Evolutionary conservation across 2,113 vertebrate genomes (phyloP).

Genomic region (Copsychus sechellarum): DNA sequence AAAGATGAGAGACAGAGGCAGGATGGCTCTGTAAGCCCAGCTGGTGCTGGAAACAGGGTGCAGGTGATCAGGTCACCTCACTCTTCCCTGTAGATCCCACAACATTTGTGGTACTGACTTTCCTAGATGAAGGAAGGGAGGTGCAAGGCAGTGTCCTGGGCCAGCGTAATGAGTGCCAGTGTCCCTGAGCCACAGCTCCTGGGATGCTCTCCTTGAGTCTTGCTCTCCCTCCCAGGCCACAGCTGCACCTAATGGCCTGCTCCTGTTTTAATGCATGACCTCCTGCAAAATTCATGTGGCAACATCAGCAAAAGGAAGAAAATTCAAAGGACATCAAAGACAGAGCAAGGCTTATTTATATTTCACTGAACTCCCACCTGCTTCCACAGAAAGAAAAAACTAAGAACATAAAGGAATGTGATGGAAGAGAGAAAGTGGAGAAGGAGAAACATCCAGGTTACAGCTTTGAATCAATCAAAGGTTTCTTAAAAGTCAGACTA

Average conservation of each 20-base stretch:
- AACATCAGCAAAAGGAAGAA: slow-evolving; percentile 8
- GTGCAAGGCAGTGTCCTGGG: not conserved
- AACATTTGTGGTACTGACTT: not conserved
- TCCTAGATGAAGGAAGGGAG: not conserved
- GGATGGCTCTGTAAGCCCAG: not conserved
- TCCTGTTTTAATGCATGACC: not conserved
- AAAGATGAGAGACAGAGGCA: not conserved
- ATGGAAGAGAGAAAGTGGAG: not conserved
- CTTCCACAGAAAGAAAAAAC: not conserved
- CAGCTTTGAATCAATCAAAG: not conserved
- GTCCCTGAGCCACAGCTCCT: not conserved
- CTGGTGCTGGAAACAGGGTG: not conserved
- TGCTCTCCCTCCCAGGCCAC: not conserved
- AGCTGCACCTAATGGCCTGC: not conserved
- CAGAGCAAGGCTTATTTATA: slow-evolving; percentile 1
- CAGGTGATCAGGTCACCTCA: not conserved
- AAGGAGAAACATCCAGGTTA: not conserved
- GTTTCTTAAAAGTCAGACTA: not conserved
- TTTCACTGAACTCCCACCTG: not conserved
- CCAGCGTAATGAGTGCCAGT: not conserved
- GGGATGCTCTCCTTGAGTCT: not conserved
- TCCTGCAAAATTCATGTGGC: not conserved
- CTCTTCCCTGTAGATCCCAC: not conserved
- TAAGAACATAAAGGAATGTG: not conserved
- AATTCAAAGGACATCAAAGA: slow-evolving; percentile 21